Conservation (phyloP, 2,797 vertebrate species). For the Leuciscus waleckii region DNA sequence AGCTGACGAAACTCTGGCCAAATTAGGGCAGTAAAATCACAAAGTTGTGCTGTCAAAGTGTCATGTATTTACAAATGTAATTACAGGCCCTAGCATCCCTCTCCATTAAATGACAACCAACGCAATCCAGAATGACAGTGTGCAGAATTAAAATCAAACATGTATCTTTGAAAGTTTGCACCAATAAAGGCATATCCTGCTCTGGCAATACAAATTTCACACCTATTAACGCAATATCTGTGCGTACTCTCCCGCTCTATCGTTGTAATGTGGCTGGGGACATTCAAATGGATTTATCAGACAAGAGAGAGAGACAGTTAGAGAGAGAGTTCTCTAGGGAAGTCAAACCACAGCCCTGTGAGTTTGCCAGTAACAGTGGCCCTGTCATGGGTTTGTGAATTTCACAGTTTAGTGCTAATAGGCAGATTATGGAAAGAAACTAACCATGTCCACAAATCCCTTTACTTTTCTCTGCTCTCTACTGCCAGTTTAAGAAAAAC, state of each 20-base stretch:
- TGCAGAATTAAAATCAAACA: conserved; percentile 62
- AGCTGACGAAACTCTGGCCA: conserved; percentile 56
- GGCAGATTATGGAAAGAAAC: conserved; percentile 85
- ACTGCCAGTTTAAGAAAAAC: conserved; percentile 47
- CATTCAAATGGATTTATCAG: conserved; percentile 64
- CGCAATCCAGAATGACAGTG: conserved; percentile 63
- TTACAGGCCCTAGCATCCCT: conserved; percentile 59
- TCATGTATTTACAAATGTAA: conserved; percentile 70
- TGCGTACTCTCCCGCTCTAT: conserved; percentile 63
- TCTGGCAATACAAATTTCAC: conserved; percentile 68
- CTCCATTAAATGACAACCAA: conserved; percentile 61
- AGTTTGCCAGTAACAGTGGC: conserved; percentile 80
- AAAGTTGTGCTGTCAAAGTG: conserved; percentile 60
- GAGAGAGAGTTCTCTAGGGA: conserved; percentile 73
- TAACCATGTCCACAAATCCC: conserved; percentile 84
- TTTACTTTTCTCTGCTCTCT: conserved; percentile 77
- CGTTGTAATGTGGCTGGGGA: conserved; percentile 63
- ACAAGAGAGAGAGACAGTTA: conserved; percentile 47
- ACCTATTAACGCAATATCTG: conserved; percentile 68
- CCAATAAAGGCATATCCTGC: conserved; percentile 62
- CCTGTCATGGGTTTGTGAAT: conserved; percentile 80
- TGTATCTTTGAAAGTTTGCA: conserved; percentile 61
- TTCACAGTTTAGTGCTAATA: conserved; percentile 84
- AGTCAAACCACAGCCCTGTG: conserved; percentile 74
- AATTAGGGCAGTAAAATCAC: conserved; percentile 54